Base-by-base conservation (phyloP, 1,140 invertebrate species). In the Cyclargus thomasi region DNA sequence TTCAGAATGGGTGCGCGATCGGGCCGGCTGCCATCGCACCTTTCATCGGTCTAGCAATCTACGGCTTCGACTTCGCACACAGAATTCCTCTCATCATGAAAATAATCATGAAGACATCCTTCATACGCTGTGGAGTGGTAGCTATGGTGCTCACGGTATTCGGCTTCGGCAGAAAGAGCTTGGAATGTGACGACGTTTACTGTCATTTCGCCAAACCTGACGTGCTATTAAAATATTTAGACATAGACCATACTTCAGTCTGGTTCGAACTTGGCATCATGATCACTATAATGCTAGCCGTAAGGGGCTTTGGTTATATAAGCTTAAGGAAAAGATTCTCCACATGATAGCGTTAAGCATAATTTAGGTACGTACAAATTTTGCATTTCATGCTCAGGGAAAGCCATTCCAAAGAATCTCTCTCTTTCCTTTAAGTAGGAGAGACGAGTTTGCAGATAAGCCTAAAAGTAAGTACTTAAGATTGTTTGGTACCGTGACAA, bases 21-120 rank as follows among this genome's bases (percentile, higher is more conserved):
- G 93, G 93, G 5, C 93, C 93, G 1, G 77, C 93, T 65, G 81
- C 92, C 0, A 92, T 94, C 18, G 93, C 93, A 0, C 93, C 93
- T 0, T 92, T 94, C 63, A 91, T 94, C 47, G 93, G 93, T 1
- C 80, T 94, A 11, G 93, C 93, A 0, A 92, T 94, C 35, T 94
- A 94, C 73, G 93, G 93, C 0, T 94, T 94, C 71, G 93, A 94
- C 78, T 94, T 94, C 85, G 93, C 93, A 0, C 86, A 91, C 22
- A 85, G 91, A 23, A 93, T 94, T 18, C 90, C 93, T 0, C 81
- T 88, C 20, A 71, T 90, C 11, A 93, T 94, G 91, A 91, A 92
- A 68, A 76, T 92, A 1, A 67, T 93, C 0, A 93, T 94, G 92
- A 93, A 93, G 75, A 90, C 91, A 1, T 93, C 93, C 39, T 94